A percentile compares a stretch with the other conserved stretches of the same genome.
These are phyloP conservation scores for Oligia latruncula DNA, from an alignment of 2,888 invertebrate genomes.

Conservation along the genomic window DNA sequence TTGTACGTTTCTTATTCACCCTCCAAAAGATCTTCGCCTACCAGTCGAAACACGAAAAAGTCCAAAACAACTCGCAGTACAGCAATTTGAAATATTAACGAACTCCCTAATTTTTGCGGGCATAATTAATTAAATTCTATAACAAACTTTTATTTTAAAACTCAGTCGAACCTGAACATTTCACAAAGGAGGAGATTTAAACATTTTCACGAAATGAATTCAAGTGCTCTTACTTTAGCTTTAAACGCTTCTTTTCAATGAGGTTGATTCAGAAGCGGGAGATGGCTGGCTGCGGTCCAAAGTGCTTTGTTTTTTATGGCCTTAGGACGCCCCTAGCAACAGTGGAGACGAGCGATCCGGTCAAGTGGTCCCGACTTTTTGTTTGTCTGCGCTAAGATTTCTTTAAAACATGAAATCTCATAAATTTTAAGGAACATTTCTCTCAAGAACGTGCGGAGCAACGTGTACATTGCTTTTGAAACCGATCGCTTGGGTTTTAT, in stretches of 20 bases:
- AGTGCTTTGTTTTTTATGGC: constrained; percentile 87
- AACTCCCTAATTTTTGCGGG: constrained; percentile 50
- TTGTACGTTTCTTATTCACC: constrained; percentile 25
- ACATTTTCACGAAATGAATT: constrained; percentile 78
- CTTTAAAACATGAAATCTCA: constrained; percentile 69
- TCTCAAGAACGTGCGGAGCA: constrained; percentile 40
- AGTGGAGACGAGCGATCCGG: constrained; percentile 77
- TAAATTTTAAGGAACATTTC: constrained; percentile 65
- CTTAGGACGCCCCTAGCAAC: constrained; percentile 75
- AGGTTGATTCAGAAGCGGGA: constrained; percentile 79
- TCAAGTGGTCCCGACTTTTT: constrained; percentile 82
- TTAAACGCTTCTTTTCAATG: constrained; percentile 86
- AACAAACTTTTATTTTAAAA: constrained; percentile 64
- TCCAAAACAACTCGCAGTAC: constrained; percentile 42
- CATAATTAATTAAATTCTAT: constrained; percentile 63
- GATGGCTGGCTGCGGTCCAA: constrained; percentile 85
- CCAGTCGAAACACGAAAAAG: constrained; percentile 16
- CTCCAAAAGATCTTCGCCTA: constrained; percentile 17
- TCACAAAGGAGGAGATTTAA: constrained; percentile 70
- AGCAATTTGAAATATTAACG: constrained; percentile 56
- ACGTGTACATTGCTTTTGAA: constrained; percentile 39
- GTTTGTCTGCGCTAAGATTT: constrained; percentile 68
- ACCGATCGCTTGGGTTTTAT: constrained; percentile 32
- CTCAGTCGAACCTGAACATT: constrained; percentile 61
- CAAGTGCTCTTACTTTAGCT: constrained; percentile 82